A percentile compares a stretch with the other conserved stretches of the same genome.
These are phyloP conservation scores for Rhinella marina DNA, from an alignment of 2,797 vertebrate species.

Conservation along the genomic window DNA sequence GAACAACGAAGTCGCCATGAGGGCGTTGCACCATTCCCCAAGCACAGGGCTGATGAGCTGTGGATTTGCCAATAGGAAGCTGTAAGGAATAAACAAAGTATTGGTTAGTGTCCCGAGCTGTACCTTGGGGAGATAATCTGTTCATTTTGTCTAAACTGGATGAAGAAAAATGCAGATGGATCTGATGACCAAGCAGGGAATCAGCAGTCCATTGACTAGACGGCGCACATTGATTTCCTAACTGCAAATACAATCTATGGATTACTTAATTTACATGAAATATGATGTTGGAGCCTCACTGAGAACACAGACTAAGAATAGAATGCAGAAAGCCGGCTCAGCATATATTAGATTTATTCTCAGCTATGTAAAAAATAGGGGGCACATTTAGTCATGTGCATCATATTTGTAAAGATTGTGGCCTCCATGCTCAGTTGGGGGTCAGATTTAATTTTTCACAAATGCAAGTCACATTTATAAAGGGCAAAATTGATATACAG, in stretches of 20 bases:
- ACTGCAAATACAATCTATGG: slow-evolving; percentile 36
- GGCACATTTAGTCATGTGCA: background rate
- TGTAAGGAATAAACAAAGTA: slow-evolving; percentile 37
- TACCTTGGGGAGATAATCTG: slow-evolving; percentile 14
- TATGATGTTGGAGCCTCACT: slow-evolving; percentile 16
- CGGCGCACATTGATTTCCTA: slow-evolving; percentile 26
- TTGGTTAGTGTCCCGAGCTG: slow-evolving; percentile 33
- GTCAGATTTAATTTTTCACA: background rate
- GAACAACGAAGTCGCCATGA: background rate
- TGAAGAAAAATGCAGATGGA: slow-evolving; percentile 45
- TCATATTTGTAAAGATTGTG: background rate
- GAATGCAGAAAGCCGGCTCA: background rate
- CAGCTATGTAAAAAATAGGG: background rate
- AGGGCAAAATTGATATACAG: background rate
- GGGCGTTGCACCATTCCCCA: background rate
- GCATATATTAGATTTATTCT: background rate
- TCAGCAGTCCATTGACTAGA: slow-evolving; percentile 29
- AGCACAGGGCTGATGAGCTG: background rate
- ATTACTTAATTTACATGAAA: slow-evolving; percentile 29
- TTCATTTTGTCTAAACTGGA: slow-evolving; percentile 28
- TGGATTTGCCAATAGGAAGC: slow-evolving; percentile 27
- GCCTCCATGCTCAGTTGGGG: background rate
- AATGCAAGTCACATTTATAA: background rate
- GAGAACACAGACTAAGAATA: background rate
- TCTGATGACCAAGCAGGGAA: slow-evolving; percentile 21